Percentiles rank a stretch among this genome's conserved stretches.
Conservation (phyloP, 2,888 invertebrate genomes). For the Mythimna lalbum region DNA sequence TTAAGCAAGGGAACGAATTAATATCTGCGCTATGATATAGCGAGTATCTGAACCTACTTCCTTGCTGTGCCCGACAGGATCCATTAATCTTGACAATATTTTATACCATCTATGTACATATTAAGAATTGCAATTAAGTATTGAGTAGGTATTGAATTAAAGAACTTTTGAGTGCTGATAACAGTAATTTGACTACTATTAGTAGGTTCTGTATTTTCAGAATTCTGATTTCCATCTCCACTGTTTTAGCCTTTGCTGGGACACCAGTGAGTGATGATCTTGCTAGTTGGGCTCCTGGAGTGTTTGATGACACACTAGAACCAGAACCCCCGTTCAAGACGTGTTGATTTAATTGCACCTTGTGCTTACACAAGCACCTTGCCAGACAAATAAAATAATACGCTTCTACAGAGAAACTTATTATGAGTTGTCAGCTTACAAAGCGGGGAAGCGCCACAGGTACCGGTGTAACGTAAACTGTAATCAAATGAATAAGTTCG, state of each 20-base stretch:
- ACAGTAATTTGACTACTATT: background rate
- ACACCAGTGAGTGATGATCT: no score
- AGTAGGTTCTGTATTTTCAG: background rate
- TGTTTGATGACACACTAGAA: background rate
- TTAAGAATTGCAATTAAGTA: no score
- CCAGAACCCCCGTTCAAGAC: background rate
- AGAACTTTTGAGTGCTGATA: background rate
- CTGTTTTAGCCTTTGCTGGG: no score
- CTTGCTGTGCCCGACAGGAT: no score
- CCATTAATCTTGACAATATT: no score
- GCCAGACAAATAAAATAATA: background rate
- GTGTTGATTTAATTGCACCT: constrained; percentile 2
- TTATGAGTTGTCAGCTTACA: background rate
- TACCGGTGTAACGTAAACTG: background rate
- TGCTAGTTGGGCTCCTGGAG: background rate
- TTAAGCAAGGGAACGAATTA: background rate
- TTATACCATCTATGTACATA: no score
- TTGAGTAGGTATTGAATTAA: background rate
- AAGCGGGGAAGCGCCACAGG: background rate
- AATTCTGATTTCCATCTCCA: background rate
- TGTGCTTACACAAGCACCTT: background rate
- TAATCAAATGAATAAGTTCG: constrained; percentile 16
- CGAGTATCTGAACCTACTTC: background rate
- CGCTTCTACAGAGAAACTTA: constrained; percentile 12
- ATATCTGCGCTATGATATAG: background rate